A percentile compares a stretch with the other conserved stretches of the same genome.
Evolutionary conservation across 2,797 vertebrate species (phyloP).

Genomic region (Odontamblyopus lacepedii): DNA sequence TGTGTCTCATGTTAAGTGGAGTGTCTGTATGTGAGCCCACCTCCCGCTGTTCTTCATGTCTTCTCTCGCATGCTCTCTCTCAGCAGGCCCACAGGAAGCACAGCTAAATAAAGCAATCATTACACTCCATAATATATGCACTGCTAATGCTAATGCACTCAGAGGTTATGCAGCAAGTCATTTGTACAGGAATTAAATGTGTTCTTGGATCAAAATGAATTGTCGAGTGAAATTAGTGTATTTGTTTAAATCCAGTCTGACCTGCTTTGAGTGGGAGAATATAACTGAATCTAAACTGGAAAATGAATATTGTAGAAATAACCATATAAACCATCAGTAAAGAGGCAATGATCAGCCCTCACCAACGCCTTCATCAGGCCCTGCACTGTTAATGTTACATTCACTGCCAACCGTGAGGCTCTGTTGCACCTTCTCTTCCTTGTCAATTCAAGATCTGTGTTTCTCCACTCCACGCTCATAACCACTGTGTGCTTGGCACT

Average conservation of each 20-base stretch:
- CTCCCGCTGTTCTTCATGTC: conserved; percentile 9
- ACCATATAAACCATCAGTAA: too few relatives aligned
- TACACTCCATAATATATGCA: conserved; percentile 26
- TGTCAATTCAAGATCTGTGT: too few relatives aligned
- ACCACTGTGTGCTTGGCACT: too few relatives aligned
- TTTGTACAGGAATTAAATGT: conserved; percentile 33
- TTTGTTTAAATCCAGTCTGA: conserved; percentile 38
- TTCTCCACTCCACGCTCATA: too few relatives aligned
- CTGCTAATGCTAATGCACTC: conserved; percentile 25
- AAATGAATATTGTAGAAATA: too few relatives aligned
- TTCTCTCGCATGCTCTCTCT: conserved; percentile 31
- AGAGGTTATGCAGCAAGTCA: conserved; percentile 31
- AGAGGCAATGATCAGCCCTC: too few relatives aligned
- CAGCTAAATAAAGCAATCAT: conserved; percentile 45
- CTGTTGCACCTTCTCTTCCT: too few relatives aligned
- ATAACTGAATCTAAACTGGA: too few relatives aligned
- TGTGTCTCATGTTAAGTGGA: conserved; percentile 1
- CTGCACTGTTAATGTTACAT: too few relatives aligned
- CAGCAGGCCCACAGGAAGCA: not conserved
- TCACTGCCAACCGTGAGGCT: too few relatives aligned
- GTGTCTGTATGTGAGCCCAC: conserved; percentile 27
- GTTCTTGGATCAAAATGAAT: conserved; percentile 47
- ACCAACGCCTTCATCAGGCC: too few relatives aligned
- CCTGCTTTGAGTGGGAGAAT: conserved; percentile 16
- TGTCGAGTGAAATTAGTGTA: conserved; percentile 35